These are phyloP conservation scores for Argentina silus DNA, from an alignment of 2,797 vertebrate species.

Conservation along the genomic window DNA sequence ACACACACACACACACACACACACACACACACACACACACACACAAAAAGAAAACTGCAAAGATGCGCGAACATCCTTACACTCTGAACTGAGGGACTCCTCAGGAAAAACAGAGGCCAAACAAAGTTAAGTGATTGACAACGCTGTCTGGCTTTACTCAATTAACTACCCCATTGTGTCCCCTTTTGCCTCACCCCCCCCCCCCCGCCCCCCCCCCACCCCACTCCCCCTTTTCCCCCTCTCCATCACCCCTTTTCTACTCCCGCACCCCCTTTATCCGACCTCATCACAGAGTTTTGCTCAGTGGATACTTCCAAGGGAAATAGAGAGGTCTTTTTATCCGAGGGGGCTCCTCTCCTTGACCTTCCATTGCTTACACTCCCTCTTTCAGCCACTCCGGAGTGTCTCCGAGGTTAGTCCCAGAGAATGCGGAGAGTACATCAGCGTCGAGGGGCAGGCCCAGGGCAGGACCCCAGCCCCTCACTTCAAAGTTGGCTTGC, in stretches of 20 bases:
- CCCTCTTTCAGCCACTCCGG: conserved; percentile 92
- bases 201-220: conserved; percentile 43
- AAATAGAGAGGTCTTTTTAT: conserved; percentile 96
- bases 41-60: conserved; percentile 52
- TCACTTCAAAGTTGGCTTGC: conserved; percentile 99
- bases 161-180: conserved; percentile 99
- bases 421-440: conserved; percentile 93
- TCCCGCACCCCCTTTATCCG: conserved; percentile 78
- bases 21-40: conserved; percentile 48
- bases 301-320: conserved; percentile 97
- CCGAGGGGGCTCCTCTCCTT: conserved; percentile 94
- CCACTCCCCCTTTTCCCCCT: conserved; percentile 49
- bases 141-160: conserved; percentile 98
- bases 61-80: conserved; percentile 40
- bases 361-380: conserved; percentile 96
- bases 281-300: conserved; percentile 89
- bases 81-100: conserved; percentile 58
- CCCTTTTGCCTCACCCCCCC: conserved; percentile 81
- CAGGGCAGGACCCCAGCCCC: conserved; percentile 89
- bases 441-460: conserved; percentile 95
- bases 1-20: conserved; percentile 21
- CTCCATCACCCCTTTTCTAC: conserved; percentile 71
- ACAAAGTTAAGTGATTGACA: conserved; percentile 99
- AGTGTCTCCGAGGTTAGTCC: conserved; percentile 74
- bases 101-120: conserved; percentile 78